Evolutionary conservation across 2,888 invertebrate genomes (phyloP), one percentile per base, ranked within the genome.

Genomic region (Eucera pruinosa): DNA sequence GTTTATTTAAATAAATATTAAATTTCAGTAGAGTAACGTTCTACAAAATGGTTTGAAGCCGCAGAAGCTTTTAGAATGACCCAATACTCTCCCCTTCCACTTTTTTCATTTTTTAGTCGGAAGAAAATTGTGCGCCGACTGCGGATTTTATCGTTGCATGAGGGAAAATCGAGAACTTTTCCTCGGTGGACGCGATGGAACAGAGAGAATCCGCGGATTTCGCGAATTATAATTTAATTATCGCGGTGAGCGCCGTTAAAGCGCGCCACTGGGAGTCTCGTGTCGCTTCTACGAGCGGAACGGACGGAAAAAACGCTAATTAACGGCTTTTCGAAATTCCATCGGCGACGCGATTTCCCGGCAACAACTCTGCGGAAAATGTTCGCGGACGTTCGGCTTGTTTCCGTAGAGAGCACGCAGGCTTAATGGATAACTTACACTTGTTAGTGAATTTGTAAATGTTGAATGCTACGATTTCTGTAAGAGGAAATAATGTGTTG

Each of bases 151-250:
- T 69, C 33, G 61, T 61, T 18, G 54, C 41, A 7, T 6, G 55
- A 41, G 62, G n/a, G 41, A 55, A 61, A 62, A 55, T 43, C n/a
- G 41, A 18, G 57, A 27, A 60, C 43, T 36, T 36, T 23, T 23
- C 33, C 18, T 41, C 43, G 15, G n/a, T 7, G 23, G 18, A 4
- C 57, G 15, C 30, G 25, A 30, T 33, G 47, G 45, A 48, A 30
- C 71, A 50, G 13, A 18, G 62, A 39, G 39, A 60, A 52, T 77
- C 45, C 57, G 33, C 23, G 61, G 68, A 68, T 74, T 74, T 64
- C 41, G 45, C 62, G 36, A 77, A 77, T 64, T 77, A 58, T 54
- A 74, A 74, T 73, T 70, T 68, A 77, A 77, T 68, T 73, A 68
- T 62, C 74, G 57, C 54, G 41, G 20, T 27, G 43, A 15, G 41